Evolutionary conservation across 2,888 invertebrate species (phyloP), one percentile per base, ranked within the genome.

Genomic region (Ophraella communa): DNA sequence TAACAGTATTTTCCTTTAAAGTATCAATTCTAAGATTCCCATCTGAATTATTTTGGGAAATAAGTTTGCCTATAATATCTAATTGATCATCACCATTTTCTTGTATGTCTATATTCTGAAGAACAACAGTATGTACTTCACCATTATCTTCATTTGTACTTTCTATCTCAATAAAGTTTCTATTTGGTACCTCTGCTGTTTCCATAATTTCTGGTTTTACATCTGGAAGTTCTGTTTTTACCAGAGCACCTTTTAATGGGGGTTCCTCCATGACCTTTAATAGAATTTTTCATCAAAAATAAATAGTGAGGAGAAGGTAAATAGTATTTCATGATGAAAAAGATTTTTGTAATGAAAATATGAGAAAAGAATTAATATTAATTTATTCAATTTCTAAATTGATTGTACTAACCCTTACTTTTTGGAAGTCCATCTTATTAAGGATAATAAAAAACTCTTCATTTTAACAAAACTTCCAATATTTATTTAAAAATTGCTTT

Each of bases 21-120:
- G 69, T 68, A 56, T 73, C 70, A 52, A 77, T 73, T 10, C 74
- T 62, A 4, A 78, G 62, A 66, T 76, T 74, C 14, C 77, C 77
- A 73, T 78, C 76, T 10, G 77, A 74, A 57, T 77, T 73, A 33
- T 65, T 66, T 45, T 69, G 64, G 8, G 66, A 51, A 56, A 71
- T 76, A 42, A 74, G 65, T 30, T 75, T 72, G 24, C 77, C 61
- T 24, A 77, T 68, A 33, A 76, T 67, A 4, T 75, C 74, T 42
- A 74, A 63, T 14, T 72, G 71, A 5, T 67, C 51, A 10, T 66
- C 49, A 24, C 60, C 54, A 52, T 53, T 61, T 45, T 64, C 52
- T 44, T 62, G 18, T 20, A 71, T 64, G 23, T 67, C 58, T 49
- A 74, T 72, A 67, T 77, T 76, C 54, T 75, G 75, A 14, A 77